Conservation (phyloP, 2,113 vertebrate genomes). For the Pelecanus crispus region DNA sequence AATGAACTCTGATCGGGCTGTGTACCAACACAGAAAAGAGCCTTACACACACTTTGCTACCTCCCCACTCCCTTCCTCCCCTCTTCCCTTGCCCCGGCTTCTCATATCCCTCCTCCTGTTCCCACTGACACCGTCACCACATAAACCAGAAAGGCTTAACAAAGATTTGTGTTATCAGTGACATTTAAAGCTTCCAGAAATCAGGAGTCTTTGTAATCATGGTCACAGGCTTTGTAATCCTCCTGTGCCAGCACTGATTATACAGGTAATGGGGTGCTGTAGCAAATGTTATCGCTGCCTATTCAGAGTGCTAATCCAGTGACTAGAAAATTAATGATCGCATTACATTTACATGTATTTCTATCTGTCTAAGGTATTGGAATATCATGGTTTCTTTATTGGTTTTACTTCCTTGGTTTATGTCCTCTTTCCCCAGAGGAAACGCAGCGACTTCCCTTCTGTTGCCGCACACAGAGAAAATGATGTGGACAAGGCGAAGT, state of each 20-base stretch:
- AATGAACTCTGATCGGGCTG: background rate
- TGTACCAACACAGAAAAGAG: background rate
- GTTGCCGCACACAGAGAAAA: background rate
- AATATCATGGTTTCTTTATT: background rate
- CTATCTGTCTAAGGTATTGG: background rate
- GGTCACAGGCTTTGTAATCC: background rate
- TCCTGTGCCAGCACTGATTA: background rate
- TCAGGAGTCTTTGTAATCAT: background rate
- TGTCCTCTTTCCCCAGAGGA: background rate
- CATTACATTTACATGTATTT: background rate
- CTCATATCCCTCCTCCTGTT: background rate
- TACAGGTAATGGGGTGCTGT: conserved; percentile 8
- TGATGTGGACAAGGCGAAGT: background rate
- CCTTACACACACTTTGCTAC: background rate
- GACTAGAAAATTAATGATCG: background rate
- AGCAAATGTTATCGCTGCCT: background rate
- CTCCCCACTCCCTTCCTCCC: background rate
- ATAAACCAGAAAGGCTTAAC: background rate
- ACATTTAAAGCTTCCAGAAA: conserved; percentile 20
- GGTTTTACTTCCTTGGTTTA: background rate
- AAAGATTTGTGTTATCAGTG: background rate
- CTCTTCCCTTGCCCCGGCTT: fast-evolving
- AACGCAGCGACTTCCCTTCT: background rate
- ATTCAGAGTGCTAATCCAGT: background rate
- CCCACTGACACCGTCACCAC: background rate